Conservation (phyloP, 2,888 invertebrate species). For the Lasius platythorax region DNA sequence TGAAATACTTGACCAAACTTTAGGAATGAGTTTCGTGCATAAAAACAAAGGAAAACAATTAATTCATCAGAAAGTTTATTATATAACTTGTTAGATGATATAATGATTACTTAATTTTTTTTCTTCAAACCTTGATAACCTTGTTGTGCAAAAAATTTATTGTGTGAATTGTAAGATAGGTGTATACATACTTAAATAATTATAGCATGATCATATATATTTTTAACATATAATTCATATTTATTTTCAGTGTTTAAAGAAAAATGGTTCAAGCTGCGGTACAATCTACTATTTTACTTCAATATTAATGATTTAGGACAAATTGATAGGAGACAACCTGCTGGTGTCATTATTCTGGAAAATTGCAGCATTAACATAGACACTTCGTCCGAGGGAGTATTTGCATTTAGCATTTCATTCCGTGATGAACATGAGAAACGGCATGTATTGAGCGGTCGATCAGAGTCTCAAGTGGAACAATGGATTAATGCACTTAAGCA, state of each 20-base stretch:
- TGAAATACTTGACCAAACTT: neutral
- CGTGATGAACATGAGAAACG: conserved; percentile 90
- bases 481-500: conserved; percentile 91
- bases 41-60: neutral
- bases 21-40: neutral
- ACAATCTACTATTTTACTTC: conserved; percentile 92
- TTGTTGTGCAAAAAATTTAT: neutral
- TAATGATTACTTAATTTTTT: neutral
- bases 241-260: conserved; percentile 90
- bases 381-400: conserved; percentile 89
- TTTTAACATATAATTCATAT: neutral
- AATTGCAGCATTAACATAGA: conserved; percentile 91
- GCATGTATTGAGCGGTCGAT: conserved; percentile 91
- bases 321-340: conserved; percentile 89
- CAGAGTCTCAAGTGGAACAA: conserved; percentile 90
- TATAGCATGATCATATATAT: neutral
- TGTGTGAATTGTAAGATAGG: neutral
- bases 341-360: conserved; percentile 92
- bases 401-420: conserved; percentile 92
- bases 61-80: neutral
- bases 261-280: conserved; percentile 91
- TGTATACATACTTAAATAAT: neutral
- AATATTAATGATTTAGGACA: conserved; percentile 90
- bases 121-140: neutral
- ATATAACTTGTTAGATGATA: neutral